phyloP scores from a whole-genome alignment of 2,113 vertebrate species.

The Oreochromis tanganicae region DNA sequence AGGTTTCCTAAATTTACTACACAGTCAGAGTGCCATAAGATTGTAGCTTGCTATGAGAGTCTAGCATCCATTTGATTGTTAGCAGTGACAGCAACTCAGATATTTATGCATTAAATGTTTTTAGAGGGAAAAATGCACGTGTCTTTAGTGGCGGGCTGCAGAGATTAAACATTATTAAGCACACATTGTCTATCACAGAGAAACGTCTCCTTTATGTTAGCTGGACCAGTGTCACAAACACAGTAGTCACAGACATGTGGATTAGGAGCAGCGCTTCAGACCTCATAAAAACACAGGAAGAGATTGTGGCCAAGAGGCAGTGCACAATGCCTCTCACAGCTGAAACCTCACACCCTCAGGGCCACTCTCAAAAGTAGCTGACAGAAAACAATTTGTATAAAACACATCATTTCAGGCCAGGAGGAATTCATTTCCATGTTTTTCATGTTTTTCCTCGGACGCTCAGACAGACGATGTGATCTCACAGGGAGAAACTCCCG shows the following conservation, averaged over 20 bases:
- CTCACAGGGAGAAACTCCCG: background rate
- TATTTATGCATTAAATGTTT: background rate
- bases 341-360: background rate
- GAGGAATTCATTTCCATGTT: background rate
- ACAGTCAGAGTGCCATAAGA: background rate
- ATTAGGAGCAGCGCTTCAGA: background rate
- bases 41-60: background rate
- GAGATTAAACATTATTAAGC: background rate
- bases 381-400: background rate
- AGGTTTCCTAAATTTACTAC: background rate
- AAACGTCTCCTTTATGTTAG: background rate
- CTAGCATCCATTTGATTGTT: background rate
- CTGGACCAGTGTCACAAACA: background rate
- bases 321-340: background rate
- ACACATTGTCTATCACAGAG: background rate
- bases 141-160: background rate
- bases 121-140: background rate
- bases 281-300: conserved; percentile 36
- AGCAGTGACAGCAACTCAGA: background rate
- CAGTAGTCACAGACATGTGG: background rate
- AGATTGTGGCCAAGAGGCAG: conserved; percentile 8
- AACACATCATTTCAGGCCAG: background rate
- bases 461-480: background rate
- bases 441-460: background rate
- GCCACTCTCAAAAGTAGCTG: background rate